phyloP scores from a whole-genome alignment of 2,888 invertebrate genomes.

The Copidosoma aretas region DNA sequence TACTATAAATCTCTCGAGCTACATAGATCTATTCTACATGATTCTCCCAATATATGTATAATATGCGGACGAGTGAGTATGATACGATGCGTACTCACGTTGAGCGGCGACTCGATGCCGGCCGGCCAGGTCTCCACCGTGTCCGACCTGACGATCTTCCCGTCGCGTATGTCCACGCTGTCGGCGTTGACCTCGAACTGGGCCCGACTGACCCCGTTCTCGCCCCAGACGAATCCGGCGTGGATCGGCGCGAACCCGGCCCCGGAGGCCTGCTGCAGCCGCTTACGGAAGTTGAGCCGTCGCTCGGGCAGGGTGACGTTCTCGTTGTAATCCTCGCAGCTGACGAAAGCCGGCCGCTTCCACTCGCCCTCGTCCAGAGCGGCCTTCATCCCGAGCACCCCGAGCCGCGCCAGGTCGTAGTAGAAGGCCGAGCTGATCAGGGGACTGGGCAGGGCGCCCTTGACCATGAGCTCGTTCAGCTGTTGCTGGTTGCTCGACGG shows the following conservation, averaged over 20 bases:
- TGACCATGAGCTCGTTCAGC: conserved; percentile 45
- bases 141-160: conserved; percentile 75
- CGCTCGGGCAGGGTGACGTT: conserved; percentile 66
- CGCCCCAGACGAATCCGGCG: conserved; percentile 52
- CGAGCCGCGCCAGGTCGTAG: conserved; percentile 72
- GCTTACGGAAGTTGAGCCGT: conserved; percentile 19
- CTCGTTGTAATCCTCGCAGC: conserved; percentile 81
- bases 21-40: too few relatives aligned
- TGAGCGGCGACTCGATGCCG: conserved; percentile 73
- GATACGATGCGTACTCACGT: conserved; percentile 53
- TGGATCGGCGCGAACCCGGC: conserved; percentile 49
- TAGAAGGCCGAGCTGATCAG: conserved; percentile 73
- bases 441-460: conserved; percentile 46
- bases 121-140: conserved; percentile 80
- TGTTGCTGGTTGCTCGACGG: conserved; percentile 72
- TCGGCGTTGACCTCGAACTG: conserved; percentile 50
- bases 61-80: background rate
- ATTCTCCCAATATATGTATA: too few relatives aligned
- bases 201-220: conserved; percentile 54
- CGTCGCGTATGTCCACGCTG: conserved; percentile 72
- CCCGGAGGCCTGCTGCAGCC: conserved; percentile 29
- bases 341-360: conserved; percentile 74
- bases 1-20: too few relatives aligned
- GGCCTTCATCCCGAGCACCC: conserved; percentile 53
- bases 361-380: conserved; percentile 69